phyloP scores from a whole-genome alignment of 2,113 vertebrate species.

The Salvelinus fontinalis region DNA sequence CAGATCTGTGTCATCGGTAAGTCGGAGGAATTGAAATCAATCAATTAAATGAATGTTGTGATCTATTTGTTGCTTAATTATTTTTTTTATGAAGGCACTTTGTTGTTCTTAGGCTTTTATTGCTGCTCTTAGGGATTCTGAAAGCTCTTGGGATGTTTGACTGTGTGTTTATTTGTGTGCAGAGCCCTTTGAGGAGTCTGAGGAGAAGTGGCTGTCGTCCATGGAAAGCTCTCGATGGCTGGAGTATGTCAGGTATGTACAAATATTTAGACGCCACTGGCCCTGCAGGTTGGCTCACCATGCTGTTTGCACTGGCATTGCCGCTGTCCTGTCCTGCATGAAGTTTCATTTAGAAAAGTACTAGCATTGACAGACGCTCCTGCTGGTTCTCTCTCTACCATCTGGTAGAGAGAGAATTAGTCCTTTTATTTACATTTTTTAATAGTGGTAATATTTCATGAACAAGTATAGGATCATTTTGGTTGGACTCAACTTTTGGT shows the following conservation, averaged over 20 bases:
- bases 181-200: constrained; percentile 92
- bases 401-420: neutral
- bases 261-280: constrained; percentile 21
- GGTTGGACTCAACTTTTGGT: neutral
- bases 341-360: constrained; percentile 1
- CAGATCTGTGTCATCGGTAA: constrained; percentile 92
- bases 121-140: neutral
- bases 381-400: neutral
- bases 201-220: constrained; percentile 92
- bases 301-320: neutral
- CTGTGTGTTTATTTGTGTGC: constrained; percentile 25
- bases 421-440: neutral
- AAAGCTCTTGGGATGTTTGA: constrained; percentile 1
- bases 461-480: neutral
- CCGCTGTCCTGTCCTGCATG: neutral
- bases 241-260: constrained; percentile 86
- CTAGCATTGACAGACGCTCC: neutral
- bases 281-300: neutral
- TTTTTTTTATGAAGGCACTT: neutral
- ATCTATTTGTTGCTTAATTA: neutral
- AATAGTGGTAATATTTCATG: neutral
- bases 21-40: constrained; percentile 18
- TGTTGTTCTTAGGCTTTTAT: neutral
- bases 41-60: neutral
- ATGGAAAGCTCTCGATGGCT: constrained; percentile 92